Conservation (phyloP, 2,113 vertebrate species). For the Excalfactoria chinensis region DNA sequence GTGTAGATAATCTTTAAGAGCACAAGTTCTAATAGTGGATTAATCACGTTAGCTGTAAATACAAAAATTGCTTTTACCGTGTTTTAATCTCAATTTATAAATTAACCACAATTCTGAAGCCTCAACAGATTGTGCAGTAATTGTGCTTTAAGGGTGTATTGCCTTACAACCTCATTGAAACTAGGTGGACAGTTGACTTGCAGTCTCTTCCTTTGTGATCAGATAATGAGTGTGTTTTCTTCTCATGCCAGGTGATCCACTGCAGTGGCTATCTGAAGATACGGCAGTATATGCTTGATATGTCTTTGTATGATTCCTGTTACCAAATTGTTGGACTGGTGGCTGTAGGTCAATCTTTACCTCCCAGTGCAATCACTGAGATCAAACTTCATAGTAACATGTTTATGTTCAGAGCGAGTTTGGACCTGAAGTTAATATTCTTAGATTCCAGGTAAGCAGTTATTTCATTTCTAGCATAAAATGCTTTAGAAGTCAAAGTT, state of each 20-base stretch:
- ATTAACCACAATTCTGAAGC: background rate
- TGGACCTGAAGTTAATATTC: constrained; percentile 94
- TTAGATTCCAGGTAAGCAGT: constrained; percentile 89
- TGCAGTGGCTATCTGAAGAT: constrained; percentile 96
- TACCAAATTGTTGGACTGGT: constrained; percentile 93
- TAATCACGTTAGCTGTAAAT: background rate
- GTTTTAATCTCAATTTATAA: background rate
- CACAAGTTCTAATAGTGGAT: background rate
- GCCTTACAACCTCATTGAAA: background rate
- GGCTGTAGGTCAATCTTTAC: constrained; percentile 92
- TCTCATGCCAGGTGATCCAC: constrained; percentile 87
- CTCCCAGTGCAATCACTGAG: constrained; percentile 93
- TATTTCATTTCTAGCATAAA: background rate
- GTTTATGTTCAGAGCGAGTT: constrained; percentile 96
- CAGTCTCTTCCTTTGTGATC: background rate
- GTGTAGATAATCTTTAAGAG: background rate
- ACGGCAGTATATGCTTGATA: constrained; percentile 89
- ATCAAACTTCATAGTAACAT: constrained; percentile 96
- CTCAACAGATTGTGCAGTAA: background rate
- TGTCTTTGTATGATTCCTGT: constrained; percentile 89
- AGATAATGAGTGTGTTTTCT: background rate
- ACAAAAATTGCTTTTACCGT: background rate
- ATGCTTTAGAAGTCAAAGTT: background rate
- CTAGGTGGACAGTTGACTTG: background rate
- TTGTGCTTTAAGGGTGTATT: rapidly evolving